Conservation (phyloP, 1,140 invertebrate genomes). For the Spodoptera frugiperda region DNA sequence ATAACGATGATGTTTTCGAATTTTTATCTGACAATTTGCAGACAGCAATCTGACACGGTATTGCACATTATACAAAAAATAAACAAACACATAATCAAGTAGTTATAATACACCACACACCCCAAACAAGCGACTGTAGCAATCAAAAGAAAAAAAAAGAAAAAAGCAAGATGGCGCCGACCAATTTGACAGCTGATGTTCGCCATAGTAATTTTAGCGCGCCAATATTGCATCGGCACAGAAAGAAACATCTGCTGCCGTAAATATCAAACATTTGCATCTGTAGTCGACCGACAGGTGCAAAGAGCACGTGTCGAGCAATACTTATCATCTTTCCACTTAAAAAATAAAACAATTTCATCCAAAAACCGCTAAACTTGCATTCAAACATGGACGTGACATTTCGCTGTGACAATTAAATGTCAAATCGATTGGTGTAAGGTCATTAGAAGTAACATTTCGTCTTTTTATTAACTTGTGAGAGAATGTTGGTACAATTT, state of each 20-base stretch:
- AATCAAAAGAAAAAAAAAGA: neutral
- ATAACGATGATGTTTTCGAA: no score
- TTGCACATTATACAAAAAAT: no score
- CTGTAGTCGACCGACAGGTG: slow-evolving; percentile 43
- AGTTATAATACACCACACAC: no score
- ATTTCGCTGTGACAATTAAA: no score
- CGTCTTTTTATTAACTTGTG: no score
- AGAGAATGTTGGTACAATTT: no score
- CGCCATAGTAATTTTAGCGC: slow-evolving; percentile 32
- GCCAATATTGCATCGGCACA: slow-evolving; percentile 21
- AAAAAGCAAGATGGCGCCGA: slow-evolving; percentile 28
- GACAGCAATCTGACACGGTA: no score
- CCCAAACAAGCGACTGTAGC: neutral
- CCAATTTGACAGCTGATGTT: slow-evolving; percentile 44
- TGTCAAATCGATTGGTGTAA: no score
- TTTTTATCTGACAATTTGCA: no score
- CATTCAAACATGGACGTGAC: neutral
- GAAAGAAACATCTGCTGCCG: slow-evolving; percentile 47
- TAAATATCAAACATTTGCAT: slow-evolving; percentile 43
- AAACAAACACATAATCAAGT: no score
- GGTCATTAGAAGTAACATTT: neutral
- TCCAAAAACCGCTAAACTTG: neutral
- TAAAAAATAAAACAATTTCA: neutral
- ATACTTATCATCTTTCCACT: slow-evolving; percentile 27
- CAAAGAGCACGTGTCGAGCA: slow-evolving; percentile 6